Evolutionary conservation across 2,113 vertebrate species (phyloP), one percentile per base, ranked within the genome.

Genomic region (Passer montanus): DNA sequence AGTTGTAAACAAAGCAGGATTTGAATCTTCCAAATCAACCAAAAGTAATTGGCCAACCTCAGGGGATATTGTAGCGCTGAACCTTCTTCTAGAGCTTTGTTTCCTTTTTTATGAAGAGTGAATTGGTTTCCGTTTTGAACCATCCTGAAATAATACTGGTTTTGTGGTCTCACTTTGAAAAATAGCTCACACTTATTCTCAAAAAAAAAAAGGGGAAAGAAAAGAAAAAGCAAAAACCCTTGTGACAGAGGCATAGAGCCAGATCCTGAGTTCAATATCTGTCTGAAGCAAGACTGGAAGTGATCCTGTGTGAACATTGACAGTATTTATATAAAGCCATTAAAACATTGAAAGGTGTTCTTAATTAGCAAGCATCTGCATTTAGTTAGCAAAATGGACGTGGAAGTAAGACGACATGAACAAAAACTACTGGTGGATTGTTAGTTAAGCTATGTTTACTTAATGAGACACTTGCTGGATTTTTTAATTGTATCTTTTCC

Each of bases 1-100:
- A 84, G 46, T 75, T 84, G 92, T 95, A 96, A 96, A 96, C 94
- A 97, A 95, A 96, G 86, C 52, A 93, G 73, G 83, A 77, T 92
- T 88, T 95, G 76, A 87, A 89, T 94, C 56, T 84, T 93, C 88
- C 53, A 94, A 92, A 87, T 86, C 76, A 87, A 84, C 66, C 66
- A 87, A 79, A 96, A 95, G 79, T 93, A 94, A 90, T 93, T 94
- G 86, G 73, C 44, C 44, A 87, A 47, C 64, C 76, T 86, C 82
- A 56, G 74, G 88, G 90, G 73, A 95, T 90, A 81, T 46, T 50
- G 73, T 58, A 55, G 60, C 49, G 79, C 47, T 81, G 79, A 95
- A 52, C 50, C 60, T 56, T 88, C 64, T 94, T 84, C 77, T 89
- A 24, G 49, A 73, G 53, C 73, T 94, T 96, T 96, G 76, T 94